Evolutionary conservation across 2,797 vertebrate species (phyloP).

Genomic region (Tarsius wallacei): DNA sequence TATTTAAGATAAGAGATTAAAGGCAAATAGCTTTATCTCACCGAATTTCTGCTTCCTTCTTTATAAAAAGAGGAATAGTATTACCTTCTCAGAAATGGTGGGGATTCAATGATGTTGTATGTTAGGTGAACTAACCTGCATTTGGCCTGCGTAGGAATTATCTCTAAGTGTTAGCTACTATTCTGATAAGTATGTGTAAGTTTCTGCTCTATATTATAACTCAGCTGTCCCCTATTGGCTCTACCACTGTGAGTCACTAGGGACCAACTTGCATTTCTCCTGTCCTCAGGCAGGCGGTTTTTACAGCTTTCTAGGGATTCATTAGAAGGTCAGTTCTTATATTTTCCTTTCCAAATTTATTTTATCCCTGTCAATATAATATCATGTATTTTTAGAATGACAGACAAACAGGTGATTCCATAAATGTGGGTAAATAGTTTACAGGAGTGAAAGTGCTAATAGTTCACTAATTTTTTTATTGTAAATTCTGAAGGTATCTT

Average conservation of each 20-base stretch:
- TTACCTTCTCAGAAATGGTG: not conserved
- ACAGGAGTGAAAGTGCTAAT: not conserved
- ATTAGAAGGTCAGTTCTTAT: not conserved
- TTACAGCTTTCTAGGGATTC: not conserved
- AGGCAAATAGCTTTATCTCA: constrained; percentile 36
- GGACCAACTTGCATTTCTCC: not conserved
- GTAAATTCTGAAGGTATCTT: not conserved
- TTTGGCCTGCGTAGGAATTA: not conserved
- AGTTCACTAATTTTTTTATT: not conserved
- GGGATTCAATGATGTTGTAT: not conserved
- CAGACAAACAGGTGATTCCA: not conserved
- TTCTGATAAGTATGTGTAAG: not conserved
- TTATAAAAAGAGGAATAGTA: constrained; percentile 7
- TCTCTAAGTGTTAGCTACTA: not conserved
- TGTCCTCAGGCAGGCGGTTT: not conserved
- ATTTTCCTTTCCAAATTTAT: constrained; percentile 54
- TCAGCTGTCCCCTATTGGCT: not conserved
- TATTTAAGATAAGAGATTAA: not conserved
- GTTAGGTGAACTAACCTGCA: not conserved
- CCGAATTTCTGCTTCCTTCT: constrained; percentile 51
- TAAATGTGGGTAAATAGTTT: not conserved
- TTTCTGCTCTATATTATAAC: not conserved
- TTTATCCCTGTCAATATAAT: not conserved
- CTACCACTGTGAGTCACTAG: not conserved
- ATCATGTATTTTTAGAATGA: constrained; percentile 8